Conservation (phyloP, 2,888 invertebrate genomes). For the Pseudococcus jackbeardsleyi region DNA sequence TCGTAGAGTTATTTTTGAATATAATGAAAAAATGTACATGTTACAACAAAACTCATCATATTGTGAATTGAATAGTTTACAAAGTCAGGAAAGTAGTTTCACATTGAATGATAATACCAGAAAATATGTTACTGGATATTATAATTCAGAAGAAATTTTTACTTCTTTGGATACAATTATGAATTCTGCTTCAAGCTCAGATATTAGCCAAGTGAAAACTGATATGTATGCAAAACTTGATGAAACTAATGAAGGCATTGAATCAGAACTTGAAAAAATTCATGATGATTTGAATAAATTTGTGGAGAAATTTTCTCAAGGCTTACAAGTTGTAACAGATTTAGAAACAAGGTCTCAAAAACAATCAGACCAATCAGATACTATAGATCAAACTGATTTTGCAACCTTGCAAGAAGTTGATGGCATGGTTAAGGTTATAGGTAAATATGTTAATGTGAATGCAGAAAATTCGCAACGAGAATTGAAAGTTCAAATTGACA, state of each 20-base stretch:
- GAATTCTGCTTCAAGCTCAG: background rate
- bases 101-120: slow-evolving; percentile 1
- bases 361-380: background rate
- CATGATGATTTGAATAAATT: slow-evolving; percentile 16
- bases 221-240: slow-evolving; percentile 6
- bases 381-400: background rate
- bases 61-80: background rate
- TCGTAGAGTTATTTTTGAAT: slow-evolving; percentile 14
- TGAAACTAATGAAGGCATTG: slow-evolving; percentile 6
- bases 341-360: background rate
- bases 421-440: background rate
- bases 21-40: slow-evolving; percentile 25
- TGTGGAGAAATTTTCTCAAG: slow-evolving; percentile 18
- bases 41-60: background rate
- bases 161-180: background rate
- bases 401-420: background rate
- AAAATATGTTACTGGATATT: slow-evolving; percentile 23
- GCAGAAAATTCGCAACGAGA: slow-evolving; percentile 17
- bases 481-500: slow-evolving; percentile 35
- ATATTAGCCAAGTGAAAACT: slow-evolving; percentile 19
- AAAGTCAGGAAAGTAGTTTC: background rate
- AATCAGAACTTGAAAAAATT: slow-evolving; percentile 16
- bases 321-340: background rate
- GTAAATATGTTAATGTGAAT: slow-evolving; percentile 26
- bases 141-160: slow-evolving; percentile 30